Conservation (phyloP, 2,888 invertebrate species). For the Drosophila ochracea region DNA sequence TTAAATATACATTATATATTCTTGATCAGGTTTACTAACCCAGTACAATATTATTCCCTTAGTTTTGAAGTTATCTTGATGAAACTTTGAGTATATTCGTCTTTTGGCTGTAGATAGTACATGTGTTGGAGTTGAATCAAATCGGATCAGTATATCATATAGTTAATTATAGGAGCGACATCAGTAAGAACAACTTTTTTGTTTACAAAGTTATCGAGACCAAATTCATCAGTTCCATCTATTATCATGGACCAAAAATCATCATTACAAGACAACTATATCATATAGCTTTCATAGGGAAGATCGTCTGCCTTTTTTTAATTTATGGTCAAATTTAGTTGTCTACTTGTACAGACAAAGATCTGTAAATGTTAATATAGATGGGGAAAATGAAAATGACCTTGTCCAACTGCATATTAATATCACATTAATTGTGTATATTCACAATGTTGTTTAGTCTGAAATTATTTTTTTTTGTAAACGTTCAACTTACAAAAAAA, state of each 20-base stretch:
- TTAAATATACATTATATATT: not conserved
- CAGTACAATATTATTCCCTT: not conserved
- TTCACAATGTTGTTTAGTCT: conserved; percentile 10
- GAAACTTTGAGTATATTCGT: not conserved
- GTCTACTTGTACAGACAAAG: not conserved
- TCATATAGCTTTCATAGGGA: too few relatives aligned
- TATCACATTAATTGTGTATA: conserved; percentile 22
- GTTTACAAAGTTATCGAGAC: not conserved
- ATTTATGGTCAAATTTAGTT: not conserved
- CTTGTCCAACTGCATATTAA: conserved; percentile 24
- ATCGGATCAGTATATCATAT: not conserved
- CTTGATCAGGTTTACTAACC: not conserved
- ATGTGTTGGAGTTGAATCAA: not conserved
- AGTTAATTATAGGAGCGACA: not conserved
- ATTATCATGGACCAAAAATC: not conserved
- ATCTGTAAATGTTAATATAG: conserved; percentile 21
- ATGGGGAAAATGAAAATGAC: conserved; percentile 16
- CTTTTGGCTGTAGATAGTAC: not conserved
- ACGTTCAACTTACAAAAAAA: not conserved
- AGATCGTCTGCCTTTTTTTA: not conserved
- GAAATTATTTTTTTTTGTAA: not conserved
- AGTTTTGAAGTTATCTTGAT: not conserved
- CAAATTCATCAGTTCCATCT: too few relatives aligned
- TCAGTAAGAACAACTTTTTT: not conserved
- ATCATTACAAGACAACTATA: not conserved